These are phyloP conservation scores for Atherinomorus stipes DNA, from an alignment of 2,113 vertebrate genomes.

Conservation along the genomic window DNA sequence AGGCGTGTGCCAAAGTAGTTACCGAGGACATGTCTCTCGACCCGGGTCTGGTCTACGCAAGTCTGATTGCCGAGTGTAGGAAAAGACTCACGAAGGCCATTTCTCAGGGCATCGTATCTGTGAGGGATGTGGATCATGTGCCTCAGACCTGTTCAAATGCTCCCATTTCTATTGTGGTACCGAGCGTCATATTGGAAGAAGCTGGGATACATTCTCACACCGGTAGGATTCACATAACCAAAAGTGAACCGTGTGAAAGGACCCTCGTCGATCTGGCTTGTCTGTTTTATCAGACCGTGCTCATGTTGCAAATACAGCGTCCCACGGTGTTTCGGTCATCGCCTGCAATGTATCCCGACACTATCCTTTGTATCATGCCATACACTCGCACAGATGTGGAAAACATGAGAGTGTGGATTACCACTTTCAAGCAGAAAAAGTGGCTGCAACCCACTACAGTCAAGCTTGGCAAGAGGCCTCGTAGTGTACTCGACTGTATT, in stretches of 20 bases:
- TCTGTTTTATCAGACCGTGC: neutral
- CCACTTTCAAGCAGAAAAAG: neutral
- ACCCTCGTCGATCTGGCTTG: constrained; percentile 1
- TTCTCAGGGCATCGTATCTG: too few species aligned
- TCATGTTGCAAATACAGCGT: neutral
- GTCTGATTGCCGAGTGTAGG: neutral
- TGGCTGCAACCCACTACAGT: neutral
- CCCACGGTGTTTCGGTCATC: neutral
- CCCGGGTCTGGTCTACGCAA: neutral
- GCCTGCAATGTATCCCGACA: too few species aligned
- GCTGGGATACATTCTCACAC: neutral
- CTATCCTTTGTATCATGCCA: neutral
- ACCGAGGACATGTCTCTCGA: neutral
- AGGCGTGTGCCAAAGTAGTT: neutral
- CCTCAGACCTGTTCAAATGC: too few species aligned
- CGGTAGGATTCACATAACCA: neutral
- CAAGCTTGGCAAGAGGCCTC: fast-evolving
- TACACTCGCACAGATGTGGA: neutral
- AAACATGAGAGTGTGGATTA: neutral
- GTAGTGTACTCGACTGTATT: too few species aligned
- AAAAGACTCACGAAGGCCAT: neutral
- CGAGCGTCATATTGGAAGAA: neutral
- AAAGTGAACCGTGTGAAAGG: neutral
- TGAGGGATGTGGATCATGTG: too few species aligned
- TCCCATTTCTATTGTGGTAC: neutral